A percentile compares a stretch with the other conserved stretches of the same genome.
Evolutionary conservation across 2,888 invertebrate species (phyloP).

Genomic region (Drosophila paramelanica): DNA sequence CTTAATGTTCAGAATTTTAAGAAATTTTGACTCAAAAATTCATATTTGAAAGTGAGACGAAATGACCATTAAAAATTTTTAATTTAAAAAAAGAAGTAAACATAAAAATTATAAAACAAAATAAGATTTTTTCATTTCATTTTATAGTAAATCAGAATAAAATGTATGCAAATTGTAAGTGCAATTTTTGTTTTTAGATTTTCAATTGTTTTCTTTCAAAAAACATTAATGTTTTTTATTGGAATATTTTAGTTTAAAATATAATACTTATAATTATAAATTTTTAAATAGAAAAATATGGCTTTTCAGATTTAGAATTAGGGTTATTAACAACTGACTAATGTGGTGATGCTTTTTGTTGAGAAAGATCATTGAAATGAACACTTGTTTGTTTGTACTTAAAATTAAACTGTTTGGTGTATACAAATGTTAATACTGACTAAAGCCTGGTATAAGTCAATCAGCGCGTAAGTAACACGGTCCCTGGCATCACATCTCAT

Average conservation of each 20-base stretch:
- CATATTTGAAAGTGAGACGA: too few relatives aligned
- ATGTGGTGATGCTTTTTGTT: neutral
- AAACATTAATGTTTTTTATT: too few relatives aligned
- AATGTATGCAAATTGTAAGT: too few relatives aligned
- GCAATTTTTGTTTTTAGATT: neutral
- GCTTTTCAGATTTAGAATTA: too few relatives aligned
- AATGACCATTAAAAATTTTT: neutral
- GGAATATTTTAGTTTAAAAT: too few relatives aligned
- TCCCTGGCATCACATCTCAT: constrained; percentile 31
- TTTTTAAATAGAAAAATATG: too few relatives aligned
- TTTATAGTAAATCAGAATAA: too few relatives aligned
- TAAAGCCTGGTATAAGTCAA: neutral
- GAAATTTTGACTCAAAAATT: too few relatives aligned
- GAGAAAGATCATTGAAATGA: constrained; percentile 10
- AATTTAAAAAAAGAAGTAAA: neutral
- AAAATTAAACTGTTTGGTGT: neutral
- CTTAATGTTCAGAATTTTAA: too few relatives aligned
- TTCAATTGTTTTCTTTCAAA: neutral
- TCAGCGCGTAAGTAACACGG: constrained; percentile 9
- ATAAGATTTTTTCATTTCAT: too few relatives aligned
- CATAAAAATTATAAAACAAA: too few relatives aligned
- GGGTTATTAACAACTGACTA: neutral
- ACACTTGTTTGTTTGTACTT: constrained; percentile 6
- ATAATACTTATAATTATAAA: too few relatives aligned
- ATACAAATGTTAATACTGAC: neutral